Conservation (phyloP, 2,797 vertebrate genomes). For the Cossypha dichroa region DNA sequence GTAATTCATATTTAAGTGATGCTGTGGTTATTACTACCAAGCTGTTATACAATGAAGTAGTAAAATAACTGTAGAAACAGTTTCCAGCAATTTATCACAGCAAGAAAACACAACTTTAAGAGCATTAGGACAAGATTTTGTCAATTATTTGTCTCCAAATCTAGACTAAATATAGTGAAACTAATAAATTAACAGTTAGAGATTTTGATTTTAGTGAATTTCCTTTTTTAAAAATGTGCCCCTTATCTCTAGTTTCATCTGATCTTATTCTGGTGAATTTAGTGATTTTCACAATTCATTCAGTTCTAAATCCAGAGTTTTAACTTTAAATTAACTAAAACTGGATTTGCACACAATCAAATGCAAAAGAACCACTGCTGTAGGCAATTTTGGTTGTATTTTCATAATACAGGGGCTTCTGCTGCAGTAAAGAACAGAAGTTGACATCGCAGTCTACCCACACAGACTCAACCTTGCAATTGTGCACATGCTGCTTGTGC, state of each 20-base stretch:
- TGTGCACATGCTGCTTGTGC: not conserved
- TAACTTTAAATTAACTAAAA: not conserved
- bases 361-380: not conserved
- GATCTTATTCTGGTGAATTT: not conserved
- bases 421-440: not conserved
- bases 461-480: not conserved
- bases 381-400: not conserved
- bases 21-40: not conserved
- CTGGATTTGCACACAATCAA: not conserved
- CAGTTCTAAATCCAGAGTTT: not conserved
- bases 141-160: not conserved
- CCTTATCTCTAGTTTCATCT: not conserved
- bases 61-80: not conserved
- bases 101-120: not conserved
- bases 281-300: not conserved
- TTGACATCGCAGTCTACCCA: not conserved
- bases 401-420: not conserved
- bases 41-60: not conserved
- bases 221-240: not conserved
- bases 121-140: not conserved
- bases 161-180: not conserved
- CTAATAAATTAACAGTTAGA: not conserved
- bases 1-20: not conserved
- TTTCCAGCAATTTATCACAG: not conserved
- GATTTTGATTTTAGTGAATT: not conserved